Conservation (phyloP, 2,888 invertebrate genomes). For the Sceliomorpha sp. region DNA sequence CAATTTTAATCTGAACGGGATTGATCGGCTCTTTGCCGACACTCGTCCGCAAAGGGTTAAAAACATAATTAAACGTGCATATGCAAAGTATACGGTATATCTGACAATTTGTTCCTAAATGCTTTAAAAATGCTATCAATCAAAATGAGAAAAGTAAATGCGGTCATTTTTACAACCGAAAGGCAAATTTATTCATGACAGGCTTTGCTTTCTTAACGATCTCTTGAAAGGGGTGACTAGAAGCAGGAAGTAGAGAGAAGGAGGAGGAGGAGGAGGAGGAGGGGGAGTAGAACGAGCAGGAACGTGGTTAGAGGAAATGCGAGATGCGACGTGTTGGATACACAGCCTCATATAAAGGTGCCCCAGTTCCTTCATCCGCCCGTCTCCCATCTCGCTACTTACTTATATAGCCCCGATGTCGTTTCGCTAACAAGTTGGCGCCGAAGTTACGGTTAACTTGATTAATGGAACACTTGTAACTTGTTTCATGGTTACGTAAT, state of each 20-base stretch:
- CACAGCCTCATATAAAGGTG: conserved; percentile 44
- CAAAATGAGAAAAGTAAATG: background rate
- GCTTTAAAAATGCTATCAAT: no score
- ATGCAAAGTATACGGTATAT: no score
- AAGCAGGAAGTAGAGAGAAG: no score
- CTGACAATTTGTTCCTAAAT: no score
- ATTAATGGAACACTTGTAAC: conserved; percentile 73
- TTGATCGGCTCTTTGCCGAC: no score
- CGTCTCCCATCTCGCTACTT: conserved; percentile 38
- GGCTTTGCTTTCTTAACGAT: conserved; percentile 22
- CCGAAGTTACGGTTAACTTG: conserved; percentile 70
- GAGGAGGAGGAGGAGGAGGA: no score
- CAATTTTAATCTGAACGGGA: no score
- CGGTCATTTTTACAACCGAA: conserved; percentile 5
- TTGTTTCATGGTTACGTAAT: conserved; percentile 72
- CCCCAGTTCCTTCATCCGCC: conserved; percentile 29
- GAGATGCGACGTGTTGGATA: conserved; percentile 18
- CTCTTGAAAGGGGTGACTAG: no score
- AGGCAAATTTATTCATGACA: conserved; percentile 30
- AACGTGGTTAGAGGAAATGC: conserved; percentile 20
- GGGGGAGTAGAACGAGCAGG: conserved; percentile 11
- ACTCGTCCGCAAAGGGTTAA: no score
- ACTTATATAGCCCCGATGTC: conserved; percentile 45
- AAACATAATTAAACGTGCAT: no score
- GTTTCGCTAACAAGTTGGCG: conserved; percentile 65